Base-by-base conservation (phyloP, 2,113 vertebrate species). In the Datnioides undecimradiatus region DNA sequence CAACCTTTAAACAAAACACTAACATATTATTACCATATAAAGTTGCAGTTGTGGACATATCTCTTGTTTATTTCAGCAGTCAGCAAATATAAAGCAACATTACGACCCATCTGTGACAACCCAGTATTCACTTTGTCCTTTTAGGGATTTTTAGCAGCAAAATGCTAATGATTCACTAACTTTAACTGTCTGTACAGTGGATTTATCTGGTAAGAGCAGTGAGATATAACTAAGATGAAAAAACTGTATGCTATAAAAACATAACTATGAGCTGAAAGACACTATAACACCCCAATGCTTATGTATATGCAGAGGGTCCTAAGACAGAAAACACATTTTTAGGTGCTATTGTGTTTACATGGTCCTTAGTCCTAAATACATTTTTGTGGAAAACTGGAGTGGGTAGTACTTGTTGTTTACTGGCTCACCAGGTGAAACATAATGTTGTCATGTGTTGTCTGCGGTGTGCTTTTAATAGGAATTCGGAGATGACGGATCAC, bases 401-500 rank as follows among this genome's bases (percentile, higher is more conserved):
- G n/a, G n/a, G n/a, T n/a, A 14, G 13, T 29, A 46, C 7, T 67
- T 49, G 57, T 72, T 34, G 46, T 40, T 70, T 27, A 52, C 34
- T 71, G 13, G 10, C 21, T 71, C 27, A 27, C 38, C 8, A 52
- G 25, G 43, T 34, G 45, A 51, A 52, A 51, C 43, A 25, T 14
- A 33, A 34, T 36, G 5, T 31, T 63, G 49, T 27, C 33, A 8
- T 45, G 17, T 55, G 2, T 21, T 13, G 55, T 31, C 73, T 72
- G 73, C 54, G 46, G 45, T 31, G 45, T 54, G 63, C 55, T 62
- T 74, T 54, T 38, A 54, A 48, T 49, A 80, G 51, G 62, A 45
- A 51, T 51, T 73, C 23, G 34, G 58, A 57, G 58, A 40, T 64
- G 49, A 55, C 10, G 1, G 17, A 64, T 72, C 31, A 23, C 29